Evolutionary conservation across 2,113 vertebrate species (phyloP).

Genomic region (Herpailurus yagouaroundi): DNA sequence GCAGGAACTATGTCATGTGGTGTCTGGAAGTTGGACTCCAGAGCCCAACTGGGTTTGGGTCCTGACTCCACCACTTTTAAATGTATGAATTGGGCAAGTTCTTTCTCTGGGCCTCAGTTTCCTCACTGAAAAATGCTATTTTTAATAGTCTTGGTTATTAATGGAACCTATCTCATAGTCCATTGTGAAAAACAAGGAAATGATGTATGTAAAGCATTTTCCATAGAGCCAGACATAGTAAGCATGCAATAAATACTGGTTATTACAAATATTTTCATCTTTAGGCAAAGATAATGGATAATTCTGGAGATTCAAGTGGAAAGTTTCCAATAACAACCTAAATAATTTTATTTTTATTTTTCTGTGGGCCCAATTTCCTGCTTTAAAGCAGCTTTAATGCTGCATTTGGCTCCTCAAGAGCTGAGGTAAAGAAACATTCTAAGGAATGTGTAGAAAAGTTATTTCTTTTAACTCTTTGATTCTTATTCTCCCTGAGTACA

Average conservation of each 20-base stretch:
- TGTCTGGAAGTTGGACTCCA: not conserved
- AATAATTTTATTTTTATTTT: not conserved
- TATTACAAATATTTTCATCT: not conserved
- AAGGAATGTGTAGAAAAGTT: not conserved
- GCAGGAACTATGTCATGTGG: not conserved
- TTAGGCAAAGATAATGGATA: not conserved
- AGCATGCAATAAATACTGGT: not conserved
- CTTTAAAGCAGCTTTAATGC: slow-evolving; percentile 52
- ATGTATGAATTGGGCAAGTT: not conserved
- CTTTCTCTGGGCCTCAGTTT: slow-evolving; percentile 33
- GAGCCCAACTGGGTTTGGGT: not conserved
- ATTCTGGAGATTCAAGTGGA: slow-evolving; percentile 19
- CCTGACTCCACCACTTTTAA: not conserved
- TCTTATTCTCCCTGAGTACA: not conserved
- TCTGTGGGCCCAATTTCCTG: not conserved
- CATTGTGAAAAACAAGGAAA: slow-evolving; percentile 27
- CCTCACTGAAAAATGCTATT: slow-evolving; percentile 37
- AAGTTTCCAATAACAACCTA: not conserved
- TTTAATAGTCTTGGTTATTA: slow-evolving; percentile 2
- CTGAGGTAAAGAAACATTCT: not conserved
- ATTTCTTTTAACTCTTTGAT: slow-evolving; percentile 36
- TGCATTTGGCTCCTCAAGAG: not conserved
- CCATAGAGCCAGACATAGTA: not conserved
- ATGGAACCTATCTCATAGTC: not conserved
- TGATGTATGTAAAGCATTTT: not conserved